Evolutionary conservation across 2,888 invertebrate species (phyloP).

Genomic region (Acleris cristana): DNA sequence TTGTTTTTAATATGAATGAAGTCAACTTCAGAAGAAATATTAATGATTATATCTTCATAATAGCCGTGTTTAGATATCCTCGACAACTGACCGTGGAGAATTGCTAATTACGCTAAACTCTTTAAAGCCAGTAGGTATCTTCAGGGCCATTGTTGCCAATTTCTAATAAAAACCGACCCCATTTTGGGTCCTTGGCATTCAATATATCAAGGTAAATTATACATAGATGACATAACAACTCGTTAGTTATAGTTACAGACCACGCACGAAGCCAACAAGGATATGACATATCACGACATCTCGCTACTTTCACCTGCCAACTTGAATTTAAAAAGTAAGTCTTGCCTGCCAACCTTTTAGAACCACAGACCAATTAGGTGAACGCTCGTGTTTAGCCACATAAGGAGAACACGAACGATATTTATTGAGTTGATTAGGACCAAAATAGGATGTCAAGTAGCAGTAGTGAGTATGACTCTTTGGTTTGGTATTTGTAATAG

Average conservation of each 20-base stretch:
- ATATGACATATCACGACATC: conserved; percentile 33
- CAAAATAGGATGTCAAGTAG: too few relatives aligned
- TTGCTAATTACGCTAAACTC: not conserved
- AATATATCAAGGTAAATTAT: too few relatives aligned
- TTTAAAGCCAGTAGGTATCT: not conserved
- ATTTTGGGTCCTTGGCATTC: too few relatives aligned
- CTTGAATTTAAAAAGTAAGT: conserved; percentile 39
- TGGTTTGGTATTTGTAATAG: too few relatives aligned
- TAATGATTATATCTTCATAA: not conserved
- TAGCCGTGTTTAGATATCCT: not conserved
- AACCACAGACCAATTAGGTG: conserved; percentile 6
- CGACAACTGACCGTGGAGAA: not conserved
- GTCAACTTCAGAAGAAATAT: not conserved
- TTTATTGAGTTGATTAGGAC: too few relatives aligned
- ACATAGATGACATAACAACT: too few relatives aligned
- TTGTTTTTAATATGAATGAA: too few relatives aligned
- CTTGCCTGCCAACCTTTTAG: conserved; percentile 1
- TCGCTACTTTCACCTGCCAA: conserved; percentile 36
- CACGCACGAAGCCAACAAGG: conserved; percentile 27
- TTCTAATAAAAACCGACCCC: too few relatives aligned
- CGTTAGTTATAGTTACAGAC: conserved; percentile 5
- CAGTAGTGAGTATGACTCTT: too few relatives aligned
- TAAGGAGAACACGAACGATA: too few relatives aligned
- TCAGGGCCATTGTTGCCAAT: too few relatives aligned
- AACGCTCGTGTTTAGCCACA: not conserved